Evolutionary conservation across 2,113 vertebrate species (phyloP), one percentile per base, ranked within the genome.

Genomic region (Lipotes vexillifer): DNA sequence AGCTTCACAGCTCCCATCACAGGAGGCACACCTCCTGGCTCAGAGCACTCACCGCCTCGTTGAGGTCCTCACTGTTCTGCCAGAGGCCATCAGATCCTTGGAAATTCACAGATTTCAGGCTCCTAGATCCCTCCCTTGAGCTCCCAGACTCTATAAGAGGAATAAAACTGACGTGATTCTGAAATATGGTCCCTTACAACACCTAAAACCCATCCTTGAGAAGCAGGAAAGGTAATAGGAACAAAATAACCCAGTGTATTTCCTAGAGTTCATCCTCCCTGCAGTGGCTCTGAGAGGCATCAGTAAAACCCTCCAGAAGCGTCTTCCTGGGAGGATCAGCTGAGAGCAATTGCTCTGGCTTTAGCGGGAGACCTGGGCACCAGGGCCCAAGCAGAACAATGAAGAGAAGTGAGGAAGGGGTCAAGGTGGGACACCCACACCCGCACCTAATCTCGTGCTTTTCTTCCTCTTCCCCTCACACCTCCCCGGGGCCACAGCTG

Each of bases 401-500:
- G 94, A 97, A 98, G 84, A 69, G 29, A 75, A 13, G 9, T 57
- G 15, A 75, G 52, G 29, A 46, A 69, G 36, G 36, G 36, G 33
- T 49, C 81, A 29, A 18, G 25, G 12, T 52, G 18, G 44, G 41
- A n/a, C 38, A 80, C 12, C 38, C 80, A 46, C 31, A 61, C 29
- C 36, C 81, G 63, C n/a, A 57, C 41, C 72, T 18, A 3, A 17
- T 29, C 82, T 52, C 33, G 15, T 3, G 33, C 88, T 96, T 97
- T 86, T 92, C 95, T 94, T 97, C 86, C 94, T 74, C 90, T 94
- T 89, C 93, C 77, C 80, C 21, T 89, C 74, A 66, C 4, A 75
- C 84, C 93, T 95, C 92, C 95, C 93, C 71, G 33, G 59, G 95
- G 96, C 84, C 95, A 95, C 90, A 97, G 96, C 84, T 33, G 3